Evolutionary conservation across 2,797 vertebrate species (phyloP).

Genomic region (Babyrousa celebensis): DNA sequence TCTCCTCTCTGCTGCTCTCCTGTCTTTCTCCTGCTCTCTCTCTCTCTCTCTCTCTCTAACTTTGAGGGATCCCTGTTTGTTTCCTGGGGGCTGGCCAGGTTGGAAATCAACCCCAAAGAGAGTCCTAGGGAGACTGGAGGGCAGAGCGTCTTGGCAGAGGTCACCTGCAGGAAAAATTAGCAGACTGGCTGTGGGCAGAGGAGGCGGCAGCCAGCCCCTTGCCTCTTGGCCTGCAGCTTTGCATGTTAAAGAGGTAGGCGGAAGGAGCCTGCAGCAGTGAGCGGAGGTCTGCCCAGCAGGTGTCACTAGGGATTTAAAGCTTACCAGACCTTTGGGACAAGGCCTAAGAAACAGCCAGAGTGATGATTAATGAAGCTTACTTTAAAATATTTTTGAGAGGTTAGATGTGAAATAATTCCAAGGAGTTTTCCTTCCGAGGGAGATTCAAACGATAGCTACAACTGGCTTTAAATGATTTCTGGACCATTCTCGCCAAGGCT

Average conservation of each 20-base stretch:
- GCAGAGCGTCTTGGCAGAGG: background rate
- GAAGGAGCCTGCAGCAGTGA: background rate
- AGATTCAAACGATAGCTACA: conserved; percentile 66
- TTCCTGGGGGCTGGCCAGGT: conserved; percentile 31
- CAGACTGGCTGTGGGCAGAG: background rate
- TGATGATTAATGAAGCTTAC: conserved; percentile 60
- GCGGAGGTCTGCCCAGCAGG: conserved; percentile 74
- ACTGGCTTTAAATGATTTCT: conserved; percentile 74
- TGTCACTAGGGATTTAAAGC: conserved; percentile 77
- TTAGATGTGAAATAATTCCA: conserved; percentile 66
- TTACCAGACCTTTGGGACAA: conserved; percentile 49
- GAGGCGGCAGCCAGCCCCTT: background rate
- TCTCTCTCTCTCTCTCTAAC: background rate
- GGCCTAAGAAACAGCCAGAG: background rate
- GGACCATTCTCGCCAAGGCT: conserved; percentile 14
- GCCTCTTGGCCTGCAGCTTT: background rate
- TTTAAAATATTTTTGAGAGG: conserved; percentile 69
- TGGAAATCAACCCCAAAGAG: conserved; percentile 6
- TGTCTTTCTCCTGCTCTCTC: too few relatives aligned
- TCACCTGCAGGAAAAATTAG: background rate
- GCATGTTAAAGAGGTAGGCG: background rate
- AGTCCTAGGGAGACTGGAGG: background rate
- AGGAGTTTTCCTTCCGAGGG: conserved; percentile 53
- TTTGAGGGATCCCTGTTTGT: conserved; percentile 3
- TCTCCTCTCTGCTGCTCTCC: background rate